Conservation (phyloP, 2,113 vertebrate species). For the Ia io region DNA sequence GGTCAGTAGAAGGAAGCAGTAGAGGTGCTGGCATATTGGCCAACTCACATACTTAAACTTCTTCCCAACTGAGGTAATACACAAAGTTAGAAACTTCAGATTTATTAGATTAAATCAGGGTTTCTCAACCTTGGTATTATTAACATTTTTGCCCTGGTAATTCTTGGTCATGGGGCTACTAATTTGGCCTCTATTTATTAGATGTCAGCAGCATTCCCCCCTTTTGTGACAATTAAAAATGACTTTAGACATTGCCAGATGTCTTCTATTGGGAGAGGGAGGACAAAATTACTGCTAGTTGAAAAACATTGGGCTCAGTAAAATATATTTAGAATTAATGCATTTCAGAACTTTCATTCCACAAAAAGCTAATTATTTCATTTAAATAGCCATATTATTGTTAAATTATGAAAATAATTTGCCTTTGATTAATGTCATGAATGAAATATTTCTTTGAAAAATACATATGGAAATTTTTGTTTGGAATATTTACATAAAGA, state of each 20-base stretch:
- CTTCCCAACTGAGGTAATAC: neutral
- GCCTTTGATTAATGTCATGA: neutral
- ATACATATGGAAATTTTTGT: neutral
- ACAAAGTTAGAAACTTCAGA: neutral
- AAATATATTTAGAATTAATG: neutral
- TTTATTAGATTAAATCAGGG: neutral
- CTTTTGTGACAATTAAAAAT: neutral
- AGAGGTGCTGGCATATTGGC: neutral
- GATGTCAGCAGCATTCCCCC: neutral
- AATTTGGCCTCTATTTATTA: neutral
- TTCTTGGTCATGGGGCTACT: neutral
- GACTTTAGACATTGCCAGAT: neutral
- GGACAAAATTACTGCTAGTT: neutral
- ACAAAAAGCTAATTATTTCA: neutral
- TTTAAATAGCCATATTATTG: neutral
- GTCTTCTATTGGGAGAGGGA: neutral
- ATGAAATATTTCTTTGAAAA: slow-evolving; percentile 9
- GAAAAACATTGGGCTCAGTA: neutral
- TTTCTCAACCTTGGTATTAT: neutral
- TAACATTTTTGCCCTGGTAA: neutral
- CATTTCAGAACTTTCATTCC: neutral
- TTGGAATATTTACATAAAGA: neutral
- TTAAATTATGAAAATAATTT: neutral
- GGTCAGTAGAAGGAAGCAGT: neutral
- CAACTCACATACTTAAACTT: neutral